A percentile compares a stretch with the other conserved stretches of the same genome.
These are phyloP conservation scores for Hippotragus niger DNA, from an alignment of 2,113 vertebrate species.

Conservation along the genomic window DNA sequence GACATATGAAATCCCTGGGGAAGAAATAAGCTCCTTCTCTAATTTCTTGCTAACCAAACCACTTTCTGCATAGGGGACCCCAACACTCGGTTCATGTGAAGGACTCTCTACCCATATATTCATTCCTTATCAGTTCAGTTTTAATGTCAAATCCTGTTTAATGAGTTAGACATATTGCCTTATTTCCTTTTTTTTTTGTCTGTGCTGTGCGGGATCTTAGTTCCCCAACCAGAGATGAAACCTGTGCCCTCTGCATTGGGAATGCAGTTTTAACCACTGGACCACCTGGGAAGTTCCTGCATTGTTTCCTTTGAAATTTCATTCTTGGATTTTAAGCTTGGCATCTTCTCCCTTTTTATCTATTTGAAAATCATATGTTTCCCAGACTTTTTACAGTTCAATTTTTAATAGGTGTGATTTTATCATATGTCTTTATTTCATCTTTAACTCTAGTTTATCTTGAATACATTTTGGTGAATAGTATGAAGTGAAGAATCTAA, in stretches of 20 bases:
- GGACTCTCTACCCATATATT: neutral
- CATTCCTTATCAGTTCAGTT: neutral
- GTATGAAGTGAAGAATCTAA: conserved; percentile 46
- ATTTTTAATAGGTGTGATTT: neutral
- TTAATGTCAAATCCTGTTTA: neutral
- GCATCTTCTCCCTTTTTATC: neutral
- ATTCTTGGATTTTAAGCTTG: neutral
- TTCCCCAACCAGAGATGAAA: neutral
- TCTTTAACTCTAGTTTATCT: neutral
- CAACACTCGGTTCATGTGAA: neutral
- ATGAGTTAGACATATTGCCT: neutral
- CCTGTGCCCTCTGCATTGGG: neutral
- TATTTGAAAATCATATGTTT: neutral
- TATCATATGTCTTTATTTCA: neutral
- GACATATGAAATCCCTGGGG: neutral
- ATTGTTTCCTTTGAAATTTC: conserved; percentile 5
- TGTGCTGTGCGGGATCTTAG: neutral
- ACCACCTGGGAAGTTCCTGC: neutral
- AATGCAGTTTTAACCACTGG: neutral
- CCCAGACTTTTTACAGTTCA: neutral
- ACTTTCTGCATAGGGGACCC: neutral
- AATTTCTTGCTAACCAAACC: neutral
- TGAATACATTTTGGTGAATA: neutral
- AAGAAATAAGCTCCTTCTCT: neutral
- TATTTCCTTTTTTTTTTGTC: neutral